Evolutionary conservation across 2,113 vertebrate genomes (phyloP), one percentile per base, ranked within the genome.

Genomic region (Mormoops blainvillei): DNA sequence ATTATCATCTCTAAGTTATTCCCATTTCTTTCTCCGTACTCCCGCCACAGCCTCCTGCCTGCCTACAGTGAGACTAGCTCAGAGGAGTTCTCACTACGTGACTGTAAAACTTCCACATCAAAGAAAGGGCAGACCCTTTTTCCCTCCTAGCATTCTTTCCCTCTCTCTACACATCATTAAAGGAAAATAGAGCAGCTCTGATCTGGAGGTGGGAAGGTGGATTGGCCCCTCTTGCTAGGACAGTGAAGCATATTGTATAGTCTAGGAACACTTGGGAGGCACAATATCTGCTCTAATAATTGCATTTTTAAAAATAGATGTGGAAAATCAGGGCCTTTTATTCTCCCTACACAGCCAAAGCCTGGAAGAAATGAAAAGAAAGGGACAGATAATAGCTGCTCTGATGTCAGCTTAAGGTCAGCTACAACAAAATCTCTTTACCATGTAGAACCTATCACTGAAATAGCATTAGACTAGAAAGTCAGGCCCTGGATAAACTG

Each of bases 331-430:
- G 36, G 19, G 18, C 41, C 7, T 87, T 88, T 95, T 36, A 28
- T 91, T 56, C 41, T 11, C 41, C 43, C 16, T 56, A 13, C 20
- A 38, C 13, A 93, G 38, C 13, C 50, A 92, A 94, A 74, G 20
- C 31, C 83, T 82, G 19, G 12, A 91, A 94, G 87, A 94, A 87
- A 87, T 86, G 8, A 68, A 56, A 43, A 80, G 19, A 76, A 13
- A 90, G 5, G 14, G 8, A 56, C 38, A 77, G 65, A 45, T 83
- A 85, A 52, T 61, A 74, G 26, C 50, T 93, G 33, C 16, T 89
- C 43, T 91, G 19, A 87, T 84, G 84, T 87, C 83, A 41, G 41
- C 78, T 86, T 96, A 74, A 96, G 74, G 63, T 94, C 89, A 95
- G 38, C 83, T 80, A 61, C 9, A 86, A 54, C 56, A 80, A 88